Evolutionary conservation across 1,140 invertebrate species (phyloP).

Genomic region (Trinorchestia longiramus): DNA sequence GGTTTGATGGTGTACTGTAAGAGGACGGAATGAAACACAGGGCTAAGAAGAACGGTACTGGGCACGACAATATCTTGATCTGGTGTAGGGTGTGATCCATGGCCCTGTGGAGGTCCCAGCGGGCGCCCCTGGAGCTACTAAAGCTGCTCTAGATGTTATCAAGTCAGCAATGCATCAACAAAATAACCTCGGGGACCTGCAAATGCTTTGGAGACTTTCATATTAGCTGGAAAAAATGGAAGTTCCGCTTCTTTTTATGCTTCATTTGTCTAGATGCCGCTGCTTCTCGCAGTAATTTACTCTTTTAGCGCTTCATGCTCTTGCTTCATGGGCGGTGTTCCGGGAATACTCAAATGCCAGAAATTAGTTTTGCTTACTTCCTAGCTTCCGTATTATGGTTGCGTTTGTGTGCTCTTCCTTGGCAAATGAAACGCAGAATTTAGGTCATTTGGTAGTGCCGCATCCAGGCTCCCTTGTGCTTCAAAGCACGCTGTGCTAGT

Average conservation of each 20-base stretch:
- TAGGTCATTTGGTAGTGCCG: not conserved
- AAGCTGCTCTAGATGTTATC: slow-evolving; percentile 42
- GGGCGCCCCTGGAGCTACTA: not conserved
- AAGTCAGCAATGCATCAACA: slow-evolving; percentile 18
- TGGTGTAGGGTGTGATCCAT: not conserved
- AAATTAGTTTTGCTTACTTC: not conserved
- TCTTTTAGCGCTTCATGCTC: not conserved
- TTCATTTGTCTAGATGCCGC: not conserved
- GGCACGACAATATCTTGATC: slow-evolving; percentile 8
- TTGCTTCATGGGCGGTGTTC: not conserved
- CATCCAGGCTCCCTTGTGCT: not conserved
- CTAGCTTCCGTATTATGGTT: not conserved
- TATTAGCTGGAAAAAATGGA: slow-evolving; percentile 35
- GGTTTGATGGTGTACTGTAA: no score
- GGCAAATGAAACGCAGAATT: not conserved
- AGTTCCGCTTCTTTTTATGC: not conserved
- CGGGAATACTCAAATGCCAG: not conserved
- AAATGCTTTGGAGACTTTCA: slow-evolving; percentile 34
- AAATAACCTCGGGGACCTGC: slow-evolving; percentile 24
- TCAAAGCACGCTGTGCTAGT: not conserved
- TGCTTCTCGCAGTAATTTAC: not conserved
- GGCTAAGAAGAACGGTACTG: not conserved
- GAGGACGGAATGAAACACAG: no score
- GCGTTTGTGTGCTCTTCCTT: not conserved
- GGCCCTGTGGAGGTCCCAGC: not conserved